These are phyloP conservation scores for Cetoscarus ocellatus DNA, from an alignment of 2,797 vertebrate genomes.

Conservation along the genomic window DNA sequence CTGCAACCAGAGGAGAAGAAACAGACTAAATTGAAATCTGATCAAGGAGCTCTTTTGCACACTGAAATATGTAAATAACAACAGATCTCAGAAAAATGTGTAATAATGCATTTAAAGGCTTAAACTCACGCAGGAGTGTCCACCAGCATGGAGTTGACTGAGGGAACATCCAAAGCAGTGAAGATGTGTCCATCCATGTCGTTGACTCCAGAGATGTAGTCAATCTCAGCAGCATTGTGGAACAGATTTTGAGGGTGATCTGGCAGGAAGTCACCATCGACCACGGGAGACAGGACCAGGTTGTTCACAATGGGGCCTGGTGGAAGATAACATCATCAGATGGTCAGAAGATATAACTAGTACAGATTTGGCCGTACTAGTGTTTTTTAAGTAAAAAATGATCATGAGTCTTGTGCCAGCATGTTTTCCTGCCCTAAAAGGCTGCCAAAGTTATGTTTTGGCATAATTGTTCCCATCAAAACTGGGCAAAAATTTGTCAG, in stretches of 20 bases:
- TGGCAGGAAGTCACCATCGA: conserved; percentile 94
- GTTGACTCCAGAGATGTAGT: conserved; percentile 90
- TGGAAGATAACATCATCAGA: conserved; percentile 17
- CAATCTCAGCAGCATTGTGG: conserved; percentile 87
- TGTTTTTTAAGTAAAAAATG: no score
- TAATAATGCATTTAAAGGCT: background rate
- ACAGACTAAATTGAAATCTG: background rate
- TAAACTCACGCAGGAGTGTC: conserved; percentile 82
- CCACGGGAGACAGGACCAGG: conserved; percentile 84
- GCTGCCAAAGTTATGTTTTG: no score
- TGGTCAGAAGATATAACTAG: no score
- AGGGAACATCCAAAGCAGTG: conserved; percentile 84
- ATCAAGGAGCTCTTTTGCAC: background rate
- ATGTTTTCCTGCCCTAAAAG: no score
- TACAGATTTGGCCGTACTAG: no score
- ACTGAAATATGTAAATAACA: background rate
- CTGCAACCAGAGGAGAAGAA: conserved; percentile 67
- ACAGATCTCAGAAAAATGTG: background rate
- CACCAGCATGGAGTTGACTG: conserved; percentile 78
- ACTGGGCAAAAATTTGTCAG: no score
- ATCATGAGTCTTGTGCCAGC: no score
- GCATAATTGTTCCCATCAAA: no score
- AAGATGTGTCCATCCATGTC: conserved; percentile 95
- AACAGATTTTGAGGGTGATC: conserved; percentile 87
- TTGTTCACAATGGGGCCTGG: conserved; percentile 86